A percentile compares a stretch with the other conserved stretches of the same genome.
phyloP scores from a whole-genome alignment of 2,888 invertebrate species.

The Ommatoiulus sabulosus region DNA sequence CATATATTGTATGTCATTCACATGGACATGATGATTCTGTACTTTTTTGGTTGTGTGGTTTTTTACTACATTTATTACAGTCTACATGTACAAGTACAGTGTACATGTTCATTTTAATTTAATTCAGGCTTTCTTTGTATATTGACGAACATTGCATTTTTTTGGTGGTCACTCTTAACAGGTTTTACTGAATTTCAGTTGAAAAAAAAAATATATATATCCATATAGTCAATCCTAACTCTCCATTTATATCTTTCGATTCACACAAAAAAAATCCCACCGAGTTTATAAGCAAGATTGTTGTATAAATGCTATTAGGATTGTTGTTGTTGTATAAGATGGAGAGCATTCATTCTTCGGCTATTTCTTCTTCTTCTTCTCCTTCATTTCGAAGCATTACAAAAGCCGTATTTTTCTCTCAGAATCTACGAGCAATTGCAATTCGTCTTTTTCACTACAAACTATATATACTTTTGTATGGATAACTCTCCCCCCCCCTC shows the following conservation, averaged over 20 bases:
- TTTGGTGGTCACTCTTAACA: too few species aligned
- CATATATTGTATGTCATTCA: too few species aligned
- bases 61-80: too few species aligned
- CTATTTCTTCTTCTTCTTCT: not conserved
- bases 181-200: too few species aligned
- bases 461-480: constrained; percentile 21
- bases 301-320: constrained; percentile 34
- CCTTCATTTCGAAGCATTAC: not conserved
- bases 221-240: too few species aligned
- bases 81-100: too few species aligned
- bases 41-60: too few species aligned
- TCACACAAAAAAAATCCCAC: not conserved
- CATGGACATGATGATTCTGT: too few species aligned
- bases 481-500: constrained; percentile 10
- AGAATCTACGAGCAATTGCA: not conserved
- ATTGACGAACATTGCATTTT: too few species aligned
- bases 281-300: constrained; percentile 26
- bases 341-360: not conserved
- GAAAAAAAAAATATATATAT: too few species aligned
- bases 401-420: not conserved
- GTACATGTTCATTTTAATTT: too few species aligned
- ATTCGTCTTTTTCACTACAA: constrained; percentile 25
- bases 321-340: constrained; percentile 23
- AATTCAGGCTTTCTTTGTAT: too few species aligned
- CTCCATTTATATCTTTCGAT: not conserved